Evolutionary conservation across 2,797 vertebrate genomes (phyloP).

Genomic region (Enteromius thamalakanensis): DNA sequence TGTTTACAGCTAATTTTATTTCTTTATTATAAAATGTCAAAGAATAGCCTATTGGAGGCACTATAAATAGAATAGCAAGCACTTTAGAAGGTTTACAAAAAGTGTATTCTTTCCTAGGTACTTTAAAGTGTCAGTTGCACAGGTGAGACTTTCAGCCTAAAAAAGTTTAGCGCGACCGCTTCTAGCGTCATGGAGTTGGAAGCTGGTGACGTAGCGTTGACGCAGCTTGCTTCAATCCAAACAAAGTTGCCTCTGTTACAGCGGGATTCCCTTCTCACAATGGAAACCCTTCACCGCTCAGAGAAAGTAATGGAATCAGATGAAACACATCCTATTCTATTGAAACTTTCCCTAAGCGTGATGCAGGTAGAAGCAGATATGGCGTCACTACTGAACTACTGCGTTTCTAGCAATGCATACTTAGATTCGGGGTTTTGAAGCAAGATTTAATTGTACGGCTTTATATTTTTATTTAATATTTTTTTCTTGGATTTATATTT

Average conservation of each 20-base stretch:
- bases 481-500: background rate
- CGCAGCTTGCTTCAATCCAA: constrained; percentile 45
- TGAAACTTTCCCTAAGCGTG: constrained; percentile 56
- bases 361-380: constrained; percentile 32
- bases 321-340: constrained; percentile 49
- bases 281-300: constrained; percentile 53
- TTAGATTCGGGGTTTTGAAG: background rate
- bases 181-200: constrained; percentile 48
- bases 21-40: background rate
- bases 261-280: constrained; percentile 63
- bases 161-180: constrained; percentile 27
- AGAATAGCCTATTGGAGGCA: background rate
- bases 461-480: background rate
- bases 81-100: background rate
- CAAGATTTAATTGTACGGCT: background rate
- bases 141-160: constrained; percentile 34
- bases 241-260: constrained; percentile 63
- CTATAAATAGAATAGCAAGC: background rate
- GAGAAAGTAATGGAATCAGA: constrained; percentile 44
- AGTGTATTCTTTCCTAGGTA: background rate
- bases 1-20: background rate
- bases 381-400: constrained; percentile 34
- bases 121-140: background rate
- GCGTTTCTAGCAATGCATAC: background rate
- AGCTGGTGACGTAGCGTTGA: constrained; percentile 50